Evolutionary conservation across 2,888 invertebrate genomes (phyloP).

Genomic region (Dermolepida albohirtum): DNA sequence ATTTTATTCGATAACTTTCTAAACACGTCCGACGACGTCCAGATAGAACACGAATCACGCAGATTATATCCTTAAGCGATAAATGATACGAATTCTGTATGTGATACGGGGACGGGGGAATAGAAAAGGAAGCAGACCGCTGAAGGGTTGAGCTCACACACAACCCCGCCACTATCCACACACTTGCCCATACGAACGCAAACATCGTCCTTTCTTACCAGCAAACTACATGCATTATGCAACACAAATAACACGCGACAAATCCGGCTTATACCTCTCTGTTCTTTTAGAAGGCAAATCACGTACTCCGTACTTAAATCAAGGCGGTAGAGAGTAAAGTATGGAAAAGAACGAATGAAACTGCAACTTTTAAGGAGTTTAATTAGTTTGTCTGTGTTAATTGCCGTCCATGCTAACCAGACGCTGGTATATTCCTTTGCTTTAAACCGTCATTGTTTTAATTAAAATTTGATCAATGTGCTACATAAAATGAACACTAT

Average conservation of each 20-base stretch:
- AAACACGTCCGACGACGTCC: slow-evolving; percentile 13
- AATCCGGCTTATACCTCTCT: background rate
- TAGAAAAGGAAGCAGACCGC: background rate
- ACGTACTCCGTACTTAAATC: too few relatives aligned
- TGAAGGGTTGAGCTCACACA: too few relatives aligned
- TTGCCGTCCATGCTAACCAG: slow-evolving; percentile 14
- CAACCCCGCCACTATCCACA: too few relatives aligned
- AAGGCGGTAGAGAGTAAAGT: background rate
- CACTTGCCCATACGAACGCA: too few relatives aligned
- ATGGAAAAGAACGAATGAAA: slow-evolving; percentile 15
- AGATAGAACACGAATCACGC: slow-evolving; percentile 17
- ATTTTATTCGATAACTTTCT: background rate
- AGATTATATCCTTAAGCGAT: slow-evolving; percentile 10
- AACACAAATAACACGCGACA: slow-evolving; percentile 15
- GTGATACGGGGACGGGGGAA: background rate
- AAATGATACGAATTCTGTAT: slow-evolving; percentile 6
- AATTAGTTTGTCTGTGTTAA: slow-evolving; percentile 32
- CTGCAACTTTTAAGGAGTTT: slow-evolving; percentile 13
- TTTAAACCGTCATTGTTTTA: too few relatives aligned
- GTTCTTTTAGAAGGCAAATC: too few relatives aligned
- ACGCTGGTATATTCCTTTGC: too few relatives aligned
- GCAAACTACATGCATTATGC: slow-evolving; percentile 17
- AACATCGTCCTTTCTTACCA: slow-evolving; percentile 1
- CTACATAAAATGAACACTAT: too few relatives aligned
- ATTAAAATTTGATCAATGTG: too few relatives aligned